Evolutionary conservation across 2,888 invertebrate genomes (phyloP), one percentile per base, ranked within the genome.

Genomic region (Sinopyrophorus schimmeli): DNA sequence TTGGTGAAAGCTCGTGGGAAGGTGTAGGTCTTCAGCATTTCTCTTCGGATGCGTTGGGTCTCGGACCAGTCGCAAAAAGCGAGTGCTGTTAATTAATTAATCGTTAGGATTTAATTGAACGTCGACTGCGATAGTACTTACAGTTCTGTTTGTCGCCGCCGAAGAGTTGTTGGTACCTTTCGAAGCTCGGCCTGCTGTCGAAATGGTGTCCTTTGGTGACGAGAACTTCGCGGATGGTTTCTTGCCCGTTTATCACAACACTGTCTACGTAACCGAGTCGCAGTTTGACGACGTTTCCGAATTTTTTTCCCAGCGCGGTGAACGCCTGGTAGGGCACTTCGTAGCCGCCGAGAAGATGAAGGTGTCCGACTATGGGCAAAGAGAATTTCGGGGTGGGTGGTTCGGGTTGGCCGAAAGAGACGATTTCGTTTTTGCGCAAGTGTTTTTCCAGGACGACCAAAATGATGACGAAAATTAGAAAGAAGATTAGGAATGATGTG

Each of bases 61-160:
- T 80, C 77, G 5, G 83, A 83, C 82, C 83, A 85, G 64, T 84
- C 78, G 66, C 83, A 83, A 60, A 85, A 81, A n/a, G 84, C 84
- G 57, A 85, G 69, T 42, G 84, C 84, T 84, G 66, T 1, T 68
- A 34, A 34, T 23, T 18, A 47, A 15, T 16, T n/a, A 31, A 15
- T 21, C 9, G 14, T 26, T 18, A 15, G 21, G 28, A 27, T 37
- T 15, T 5, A 9, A 1, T 39, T 38, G 6, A 24, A 46, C 11
- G 9, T 21, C 5, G 18, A 23, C 7, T 21, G 2, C 7, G 3
- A 12, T 5, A 24, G 6, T 54, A 78, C 84, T 83, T 75, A 85
- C 85, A 84, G 65, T 83, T 83, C 62, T 83, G 79, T 63, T 81
- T 82, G 67, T 83, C 76, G 24, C 83, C 83, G 43, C 77, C 76